Evolutionary conservation across 1,140 invertebrate species (phyloP), one percentile per base, ranked within the genome.

Genomic region (Lordiphosa clarofinis): DNA sequence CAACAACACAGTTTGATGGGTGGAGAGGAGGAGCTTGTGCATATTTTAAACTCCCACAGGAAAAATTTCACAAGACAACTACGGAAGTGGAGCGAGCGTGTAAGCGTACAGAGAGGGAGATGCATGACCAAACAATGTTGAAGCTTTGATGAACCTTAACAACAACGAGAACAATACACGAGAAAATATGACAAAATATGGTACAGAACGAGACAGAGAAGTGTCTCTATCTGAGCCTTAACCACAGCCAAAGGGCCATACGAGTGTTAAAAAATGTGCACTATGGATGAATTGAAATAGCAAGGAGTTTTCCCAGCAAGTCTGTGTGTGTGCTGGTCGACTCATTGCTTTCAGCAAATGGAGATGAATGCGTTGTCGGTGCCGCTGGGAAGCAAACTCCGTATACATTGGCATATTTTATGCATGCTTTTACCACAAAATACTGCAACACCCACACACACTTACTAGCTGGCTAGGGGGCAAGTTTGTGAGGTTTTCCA

Each of bases 31-130:
- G 61, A 47, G 78, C 61, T 70, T 76, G 62, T 84, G 76, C 76
- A 82, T 82, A 82, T 82, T 84, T 82, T 78, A 84, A 33, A 70
- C 73, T 82, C 78, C 78, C 78, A 82, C 73, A 66, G 78, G 78
- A 82, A 82, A 78, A 82, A 82, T 82, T 84, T 84, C 79, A 86
- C 68, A 86, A 82, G 78, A 82, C 79, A 86, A 73, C 73, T 63
- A 70, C 62, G 78, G 57, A 78, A 82, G 73, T 78, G 78, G 67
- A 73, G 72, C 66, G 73, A 72, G 78, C 73, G 62, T 60, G 60
- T 42, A 21, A 13, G 63, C 13, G 12, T 15, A 9, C 21, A 12
- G 9, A n/a, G 21, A n/a, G 19, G 24, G 43, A 42, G 57, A 38
- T 19, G 63, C 78, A 79, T 78, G 79, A 73, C 79, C 79, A 84